Base-by-base conservation (phyloP, 2,888 invertebrate genomes). In the Caenorhabditis sp. region DNA sequence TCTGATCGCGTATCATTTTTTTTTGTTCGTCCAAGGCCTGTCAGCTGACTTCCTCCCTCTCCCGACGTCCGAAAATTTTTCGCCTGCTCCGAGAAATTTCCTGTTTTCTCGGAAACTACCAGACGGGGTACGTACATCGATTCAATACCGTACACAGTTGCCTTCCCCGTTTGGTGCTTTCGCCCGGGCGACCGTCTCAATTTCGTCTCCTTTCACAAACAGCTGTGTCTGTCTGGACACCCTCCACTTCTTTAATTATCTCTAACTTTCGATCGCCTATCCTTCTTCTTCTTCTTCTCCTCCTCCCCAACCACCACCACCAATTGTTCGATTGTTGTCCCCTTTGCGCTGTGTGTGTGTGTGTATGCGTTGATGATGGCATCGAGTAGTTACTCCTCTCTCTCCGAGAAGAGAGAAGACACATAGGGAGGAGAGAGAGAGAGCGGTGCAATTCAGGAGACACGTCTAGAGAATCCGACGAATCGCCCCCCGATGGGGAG, bases 241-340 rank as follows among this genome's bases (percentile, higher is more conserved):
- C 3, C 54, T 54, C 54, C 26, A 26, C 54, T 14, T 26, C 6
- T 51, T 38, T 47, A 22, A n/a, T 49, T 5, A 14, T 61, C 47
- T 73, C 47, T 63, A 10, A 22, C n/a, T 63, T 24, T 58, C 51
- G 16, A 38, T 38, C 38, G 38, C 38, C 38, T 38, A 38, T 38
- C 38, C 38, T 38, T 38, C 12, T 38, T 44, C 14, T 47, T 38
- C 38, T 38, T 38, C 12, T 10, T 38, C 38, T 10, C 31, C 8
- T 8, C 56, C 19, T 31, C 12, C 47, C 79, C 14, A 44, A 7
- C 31, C 76, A 12, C 64, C 47, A 31, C 75, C 58, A 69, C 76
- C 79, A 79, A 70, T 79, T 79, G 69, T 79, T 72, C 72, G 69
- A 68, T 76, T 76, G 77, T 77, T 77, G 77, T 77, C 69, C 77